Evolutionary conservation across 2,888 invertebrate genomes (phyloP), one percentile per base, ranked within the genome.

Genomic region (Sphaerophoria rueppellii): DNA sequence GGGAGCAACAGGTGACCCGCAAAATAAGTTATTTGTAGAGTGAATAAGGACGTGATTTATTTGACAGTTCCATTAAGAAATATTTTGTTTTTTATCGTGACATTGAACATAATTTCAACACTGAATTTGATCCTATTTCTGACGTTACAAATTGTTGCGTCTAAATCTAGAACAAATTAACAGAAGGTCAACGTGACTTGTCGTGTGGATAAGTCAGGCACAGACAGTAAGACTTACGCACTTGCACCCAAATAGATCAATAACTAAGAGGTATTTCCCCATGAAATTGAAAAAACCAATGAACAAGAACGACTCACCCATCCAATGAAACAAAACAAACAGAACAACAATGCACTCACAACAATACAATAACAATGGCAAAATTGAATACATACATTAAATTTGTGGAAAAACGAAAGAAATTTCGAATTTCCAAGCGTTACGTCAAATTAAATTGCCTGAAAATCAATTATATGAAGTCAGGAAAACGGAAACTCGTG

Each of bases 321-420:
- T 60, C 52, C n/a, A 24, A 69, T 58, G n/a, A 37, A 57, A 12
- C 46, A 24, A 40, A 57, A 16, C 12, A 7, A 61, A 61, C 70
- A 43, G 6, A 40, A 52, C 55, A 52, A 35, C 16, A 52, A 43
- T 63, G 34, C 32, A 78, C 40, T 58, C 32, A 32, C 54, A 70
- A 58, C 48, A 67, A 16, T n/a, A 35, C 74, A 74, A 55, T 75
- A 40, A 16, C 65, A 79, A 67, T 65, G 74, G 58, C 71, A 34
- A 82, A 50, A 52, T 63, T 40, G 43, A 54, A 76, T 76, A 40
- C 54, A 55, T n/a, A n/a, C n/a, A n/a, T n/a, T n/a, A n/a, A n/a
- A n/a, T 60, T 65, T 65, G 24, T 24, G 48, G 16, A 55, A 72
- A 82, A 77, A 71, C 55, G 55, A 71, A 81, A 60, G 37, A 60